Conservation (phyloP, 1,140 invertebrate genomes). For the Drosophila malerkotliana region DNA sequence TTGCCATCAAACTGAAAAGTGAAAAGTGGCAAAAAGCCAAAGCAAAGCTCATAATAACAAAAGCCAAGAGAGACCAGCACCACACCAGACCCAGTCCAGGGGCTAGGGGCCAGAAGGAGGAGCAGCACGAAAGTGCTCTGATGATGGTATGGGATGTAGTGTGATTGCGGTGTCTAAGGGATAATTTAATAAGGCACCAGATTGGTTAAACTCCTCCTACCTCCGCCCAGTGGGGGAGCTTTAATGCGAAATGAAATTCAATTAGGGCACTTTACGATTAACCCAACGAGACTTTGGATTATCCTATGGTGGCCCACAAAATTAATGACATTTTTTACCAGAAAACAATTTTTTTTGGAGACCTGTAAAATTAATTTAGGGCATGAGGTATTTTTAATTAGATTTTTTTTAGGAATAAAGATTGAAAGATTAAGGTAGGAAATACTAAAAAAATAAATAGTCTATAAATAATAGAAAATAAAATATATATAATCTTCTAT, state of each 20-base stretch:
- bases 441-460: too few species aligned
- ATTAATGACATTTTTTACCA: not conserved
- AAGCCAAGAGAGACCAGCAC: slow-evolving; percentile 20
- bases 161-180: slow-evolving; percentile 51
- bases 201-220: slow-evolving; percentile 39
- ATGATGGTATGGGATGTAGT: not conserved
- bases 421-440: too few species aligned
- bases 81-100: too few species aligned
- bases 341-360: not conserved
- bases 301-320: not conserved
- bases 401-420: too few species aligned
- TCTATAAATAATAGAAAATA: too few species aligned
- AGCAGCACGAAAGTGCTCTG: too few species aligned
- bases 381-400: too few species aligned
- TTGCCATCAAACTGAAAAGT: slow-evolving; percentile 35
- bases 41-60: slow-evolving; percentile 44
- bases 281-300: slow-evolving; percentile 11
- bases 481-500: too few species aligned
- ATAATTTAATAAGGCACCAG: slow-evolving; percentile 51
- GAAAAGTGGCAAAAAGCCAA: slow-evolving; percentile 51
- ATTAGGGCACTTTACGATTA: slow-evolving; percentile 43
- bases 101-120: too few species aligned
- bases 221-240: slow-evolving; percentile 13
- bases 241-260: slow-evolving; percentile 44
- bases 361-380: not conserved